Base-by-base conservation (phyloP, 1,140 invertebrate genomes). In the Akabosia matsudoensis region DNA sequence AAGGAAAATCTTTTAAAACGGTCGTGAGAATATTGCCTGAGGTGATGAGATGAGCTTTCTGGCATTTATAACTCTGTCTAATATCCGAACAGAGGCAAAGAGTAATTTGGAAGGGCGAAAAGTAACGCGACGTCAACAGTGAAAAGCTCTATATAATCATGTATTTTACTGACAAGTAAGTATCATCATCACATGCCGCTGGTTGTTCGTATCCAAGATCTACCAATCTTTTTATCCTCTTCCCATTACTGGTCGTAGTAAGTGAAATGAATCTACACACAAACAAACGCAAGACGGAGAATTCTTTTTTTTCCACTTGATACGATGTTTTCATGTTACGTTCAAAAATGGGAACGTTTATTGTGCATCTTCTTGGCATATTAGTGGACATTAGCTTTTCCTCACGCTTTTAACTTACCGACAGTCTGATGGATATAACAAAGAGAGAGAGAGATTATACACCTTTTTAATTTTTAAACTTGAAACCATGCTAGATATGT, bases 21-120 rank as follows among this genome's bases (percentile, higher is more conserved):
- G 31, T 67, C 61, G 61, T 67, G 61, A 67, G 61, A 67, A 67
- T 67, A 67, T 67, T 30, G 61, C 61, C 61, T 4, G 61, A 61
- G 54, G 54, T 61, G 61, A n/a, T 67, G 26, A 67, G 61, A 30
- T 67, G 7, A 31, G 61, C 7, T 24, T 61, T 10, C 3, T 61
- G 4, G 24, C 14, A 61, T 61, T 14, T n/a, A n/a, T 14, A 22
- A 16, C 13, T 22, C 61, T 67, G 61, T 10, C 61, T 10, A 45
- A 45, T 30, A 67, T 13, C 28, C 28, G 31, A 67, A 67, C 26
- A 67, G n/a, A n/a, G n/a, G n/a, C n/a, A n/a, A n/a, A n/a, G n/a
- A n/a, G 61, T 67, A 67, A 67, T 67, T 67, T 67, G 28, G 61
- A 30, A 67, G 61, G 61, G n/a, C 24, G 2, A 31, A 31, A 67